Percentiles rank a stretch among this genome's conserved stretches.
These are phyloP conservation scores for Myiotriccus ornatus DNA, from an alignment of 2,797 vertebrate species.

Conservation along the genomic window DNA sequence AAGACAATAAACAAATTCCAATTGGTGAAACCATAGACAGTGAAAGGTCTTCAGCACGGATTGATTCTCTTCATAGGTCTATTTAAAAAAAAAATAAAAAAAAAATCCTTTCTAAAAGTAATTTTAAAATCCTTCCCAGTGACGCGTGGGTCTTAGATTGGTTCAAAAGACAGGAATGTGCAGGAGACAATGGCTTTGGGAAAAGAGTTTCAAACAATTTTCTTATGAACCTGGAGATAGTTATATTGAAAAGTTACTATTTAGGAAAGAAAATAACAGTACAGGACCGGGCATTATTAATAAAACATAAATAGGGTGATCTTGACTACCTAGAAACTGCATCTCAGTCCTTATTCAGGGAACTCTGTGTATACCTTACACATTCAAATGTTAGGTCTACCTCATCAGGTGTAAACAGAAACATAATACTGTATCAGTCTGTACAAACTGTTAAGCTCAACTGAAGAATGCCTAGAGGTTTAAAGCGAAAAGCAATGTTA, in stretches of 20 bases:
- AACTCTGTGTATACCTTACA: neutral
- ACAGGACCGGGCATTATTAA: neutral
- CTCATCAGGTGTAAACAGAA: neutral
- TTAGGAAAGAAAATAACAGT: neutral
- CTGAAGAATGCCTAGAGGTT: neutral
- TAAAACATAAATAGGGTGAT: neutral
- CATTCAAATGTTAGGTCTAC: neutral
- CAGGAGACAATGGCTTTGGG: accelerated
- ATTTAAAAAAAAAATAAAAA: too few relatives aligned
- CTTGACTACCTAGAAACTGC: neutral
- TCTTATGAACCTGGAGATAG: neutral
- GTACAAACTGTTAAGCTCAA: neutral
- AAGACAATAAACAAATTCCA: neutral
- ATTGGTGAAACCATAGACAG: neutral
- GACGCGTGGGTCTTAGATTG: neutral
- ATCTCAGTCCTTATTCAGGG: neutral
- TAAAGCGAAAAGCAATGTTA: neutral
- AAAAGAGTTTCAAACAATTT: neutral
- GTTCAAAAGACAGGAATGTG: neutral
- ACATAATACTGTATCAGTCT: neutral
- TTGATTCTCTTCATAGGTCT: neutral
- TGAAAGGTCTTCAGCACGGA: neutral
- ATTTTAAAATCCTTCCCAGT: neutral
- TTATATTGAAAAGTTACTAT: neutral
- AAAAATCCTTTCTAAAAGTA: neutral